Evolutionary conservation across 2,888 invertebrate species (phyloP), one percentile per base, ranked within the genome.

Genomic region (Aporophyla lueneburgensis): DNA sequence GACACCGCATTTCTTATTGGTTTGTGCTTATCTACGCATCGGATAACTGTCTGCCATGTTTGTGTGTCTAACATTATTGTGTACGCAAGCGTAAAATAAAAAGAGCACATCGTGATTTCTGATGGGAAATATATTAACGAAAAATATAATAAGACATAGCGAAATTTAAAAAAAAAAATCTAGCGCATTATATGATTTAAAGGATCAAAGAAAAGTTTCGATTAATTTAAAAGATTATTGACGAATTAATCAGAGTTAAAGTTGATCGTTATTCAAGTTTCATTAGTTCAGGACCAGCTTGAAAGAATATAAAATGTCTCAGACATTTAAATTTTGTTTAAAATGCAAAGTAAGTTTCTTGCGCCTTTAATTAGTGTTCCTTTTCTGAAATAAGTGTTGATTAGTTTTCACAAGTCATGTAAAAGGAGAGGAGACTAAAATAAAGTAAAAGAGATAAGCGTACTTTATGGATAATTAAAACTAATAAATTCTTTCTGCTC

Each of bases 1-100:
- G 90, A 91, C 90, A 90, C 88, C 88, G 84, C 89, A 91, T 88
- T 88, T 89, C 91, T 92, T 92, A 93, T 92, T 91, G 89, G 89
- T 88, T 89, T 85, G 75, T 81, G 85, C 74, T 80, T 76, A 82
- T 62, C 70, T 73, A 51, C 58, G 59, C 72, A 71, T 69, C 54
- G 27, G 5, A 63, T 72, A 49, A 72, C 69, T 66, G 67, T 73
- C 69, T 70, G 43, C 68, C 63, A 43, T n/a, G 40, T 53, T 65
- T 59, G 14, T 53, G n/a, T 53, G 10, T 24, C 56, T 53, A 3
- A 43, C 24, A 59, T 78, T 49, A 58, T 51, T 72, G 49, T 40
- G 51, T 53, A 16, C 19, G 5, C 33, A 54, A 73, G 46, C 53
- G 40, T 54, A 58, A 59, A 65, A 78, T 66, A 27, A 43, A 24